Base-by-base conservation (phyloP, 2,888 invertebrate species). In the Napeogenes sylphis region DNA sequence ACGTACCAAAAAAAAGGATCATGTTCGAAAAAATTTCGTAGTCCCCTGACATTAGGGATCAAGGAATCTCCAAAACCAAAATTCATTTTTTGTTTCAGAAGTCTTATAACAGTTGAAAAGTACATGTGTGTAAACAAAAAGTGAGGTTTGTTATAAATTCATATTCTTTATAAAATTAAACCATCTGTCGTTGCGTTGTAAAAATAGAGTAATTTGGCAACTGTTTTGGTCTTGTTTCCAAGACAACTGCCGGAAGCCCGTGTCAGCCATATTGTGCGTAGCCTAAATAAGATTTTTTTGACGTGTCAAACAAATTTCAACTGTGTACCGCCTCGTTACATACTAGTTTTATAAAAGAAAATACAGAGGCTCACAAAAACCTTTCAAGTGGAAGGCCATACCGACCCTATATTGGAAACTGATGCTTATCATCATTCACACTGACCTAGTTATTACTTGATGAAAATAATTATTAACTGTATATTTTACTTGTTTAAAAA, bases 41-140 rank as follows among this genome's bases (percentile, higher is more conserved):
- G 66, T 0, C 87, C 85, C 13, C 82, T 73, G 42, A 91, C 79
- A 67, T 87, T 87, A n/a, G 90, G 89, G 63, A 79, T 77, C 70
- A 90, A 71, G 30, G 82, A 78, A 64, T 90, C 89, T 62, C 90
- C 88, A 65, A 90, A 88, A 59, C 85, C 83, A 66, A 85, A 87
- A 80, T 90, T 84, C 91, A 91, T 90, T 67, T 72, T 84, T 69
- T 77, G 74, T 68, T 76, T 76, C 66, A 82, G 67, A 57, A 77
- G 61, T 74, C 76, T 82, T 51, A 75, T 46, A 64, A 70, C 76
- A 58, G 71, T 79, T 70, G 70, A 72, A 72, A 83, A 67, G 68
- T 74, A 77, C 82, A 82, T 82, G 77, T 63, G 78, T 76, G 61
- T 65, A 71, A 68, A 70, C 63, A 67, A 72, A 73, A 75, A 77